phyloP scores from a whole-genome alignment of 2,113 vertebrate genomes.

The Galeopterus variegatus region DNA sequence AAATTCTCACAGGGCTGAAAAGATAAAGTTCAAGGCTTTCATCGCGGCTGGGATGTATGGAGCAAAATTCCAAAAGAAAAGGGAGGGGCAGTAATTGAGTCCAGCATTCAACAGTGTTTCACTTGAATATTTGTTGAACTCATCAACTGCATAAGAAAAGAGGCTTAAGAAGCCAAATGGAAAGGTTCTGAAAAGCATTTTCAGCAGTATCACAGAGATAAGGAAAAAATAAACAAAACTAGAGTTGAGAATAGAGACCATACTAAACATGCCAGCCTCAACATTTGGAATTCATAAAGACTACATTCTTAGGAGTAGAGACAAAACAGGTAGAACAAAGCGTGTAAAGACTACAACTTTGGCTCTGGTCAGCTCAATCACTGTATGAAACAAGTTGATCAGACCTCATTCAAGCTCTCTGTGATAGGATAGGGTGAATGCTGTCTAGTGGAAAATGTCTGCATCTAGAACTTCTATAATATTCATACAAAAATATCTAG shows the following conservation, averaged over 20 bases:
- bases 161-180: not conserved
- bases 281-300: not conserved
- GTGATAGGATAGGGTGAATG: not conserved
- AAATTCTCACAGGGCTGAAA: slow-evolving; percentile 28
- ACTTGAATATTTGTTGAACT: slow-evolving; percentile 6
- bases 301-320: not conserved
- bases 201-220: not conserved
- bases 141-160: not conserved
- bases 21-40: slow-evolving; percentile 7
- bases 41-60: not conserved
- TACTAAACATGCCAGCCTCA: not conserved
- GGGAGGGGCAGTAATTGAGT: not conserved
- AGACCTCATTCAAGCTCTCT: not conserved
- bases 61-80: slow-evolving; percentile 49
- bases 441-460: not conserved
- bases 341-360: not conserved
- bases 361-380: not conserved
- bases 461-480: not conserved
- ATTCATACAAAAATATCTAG: not conserved
- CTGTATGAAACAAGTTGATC: not conserved
- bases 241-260: not conserved
- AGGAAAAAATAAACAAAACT: not conserved
- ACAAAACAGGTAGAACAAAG: not conserved
- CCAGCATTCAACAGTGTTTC: not conserved
- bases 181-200: slow-evolving; percentile 28